Percentiles rank a stretch among this genome's conserved stretches.
These are phyloP conservation scores for Atethmia centrago DNA, from an alignment of 2,888 invertebrate genomes.

Conservation along the genomic window DNA sequence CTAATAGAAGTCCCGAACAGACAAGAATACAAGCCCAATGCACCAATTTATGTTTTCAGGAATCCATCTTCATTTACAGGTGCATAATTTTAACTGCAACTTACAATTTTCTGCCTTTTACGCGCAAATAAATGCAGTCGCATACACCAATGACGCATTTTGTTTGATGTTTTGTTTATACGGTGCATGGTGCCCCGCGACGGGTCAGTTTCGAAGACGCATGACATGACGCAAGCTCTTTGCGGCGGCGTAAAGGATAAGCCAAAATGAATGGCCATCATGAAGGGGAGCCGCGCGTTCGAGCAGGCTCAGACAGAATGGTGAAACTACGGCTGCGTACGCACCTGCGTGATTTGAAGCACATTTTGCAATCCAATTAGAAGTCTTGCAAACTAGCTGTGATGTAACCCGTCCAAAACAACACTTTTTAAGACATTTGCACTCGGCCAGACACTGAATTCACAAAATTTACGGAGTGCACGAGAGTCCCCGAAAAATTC, in stretches of 20 bases:
- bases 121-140: constrained; percentile 55
- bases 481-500: constrained; percentile 87
- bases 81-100: constrained; percentile 48
- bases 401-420: constrained; percentile 88
- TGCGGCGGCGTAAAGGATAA: constrained; percentile 90
- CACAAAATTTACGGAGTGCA: constrained; percentile 84
- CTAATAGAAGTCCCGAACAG: constrained; percentile 8
- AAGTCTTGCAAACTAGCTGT: constrained; percentile 84
- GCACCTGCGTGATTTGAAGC: constrained; percentile 96
- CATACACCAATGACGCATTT: constrained; percentile 76
- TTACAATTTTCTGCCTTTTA: constrained; percentile 50
- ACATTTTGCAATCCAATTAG: constrained; percentile 88
- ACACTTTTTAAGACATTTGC: constrained; percentile 88
- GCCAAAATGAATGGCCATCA: constrained; percentile 90
- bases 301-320: constrained; percentile 97
- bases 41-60: constrained; percentile 35
- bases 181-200: constrained; percentile 81
- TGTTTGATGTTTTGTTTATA: constrained; percentile 84
- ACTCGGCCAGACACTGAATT: constrained; percentile 84
- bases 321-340: constrained; percentile 98
- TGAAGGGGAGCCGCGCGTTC: constrained; percentile 91
- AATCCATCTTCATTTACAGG: constrained; percentile 33
- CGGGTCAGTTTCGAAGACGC: constrained; percentile 85
- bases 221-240: constrained; percentile 89
- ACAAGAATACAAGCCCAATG: constrained; percentile 25